Base-by-base conservation (phyloP, 2,113 vertebrate species). In the Tylochromis polylepis region DNA sequence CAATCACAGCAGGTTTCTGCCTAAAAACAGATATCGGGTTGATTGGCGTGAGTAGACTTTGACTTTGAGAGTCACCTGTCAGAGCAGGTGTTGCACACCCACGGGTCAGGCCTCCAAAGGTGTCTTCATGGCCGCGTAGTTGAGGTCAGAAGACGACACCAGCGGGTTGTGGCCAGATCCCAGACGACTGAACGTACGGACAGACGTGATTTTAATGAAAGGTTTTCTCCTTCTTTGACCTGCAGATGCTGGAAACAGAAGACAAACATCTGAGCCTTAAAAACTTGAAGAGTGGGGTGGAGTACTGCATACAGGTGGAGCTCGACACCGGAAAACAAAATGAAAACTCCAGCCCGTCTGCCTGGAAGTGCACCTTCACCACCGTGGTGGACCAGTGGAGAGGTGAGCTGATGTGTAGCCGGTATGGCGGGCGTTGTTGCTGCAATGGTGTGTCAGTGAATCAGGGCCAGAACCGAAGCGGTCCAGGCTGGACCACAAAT, bases 231-330 rank as follows among this genome's bases (percentile, higher is more conserved):
- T 36, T 8, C 8, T 81, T 89, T 87, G 15, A 36, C 46, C 6
- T 78, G 27, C 72, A 77, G 90, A 2, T 2, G 2, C 0, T 3
- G 7, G 0, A 0, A 3, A 65, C 3, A 4, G 0, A 0, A 0
- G 1, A 55, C 0, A 46, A 11, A 49, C 91, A 2, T 22, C 36
- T 38, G 0, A 90, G 14, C 5, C 3, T 95, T 2, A 0, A 1
- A 0, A 79, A 95, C 15, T 14, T 95, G 3, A 16, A 93, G 67
- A 16, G 1, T 1, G 91, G 82, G 2, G 29, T 11, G 1, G 41
- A 94, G 81, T 96, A 96, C 87, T 96, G 96, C 65, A 58, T 95
- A 1, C 20, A 55, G 55, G 93, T 94, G 24, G 1, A 38, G 3
- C 53, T 72, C 1, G 0, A 8, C 1, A 34, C 2, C 8, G 2